Conservation (phyloP, 1,140 invertebrate genomes). For the Drosophila sucinea region DNA sequence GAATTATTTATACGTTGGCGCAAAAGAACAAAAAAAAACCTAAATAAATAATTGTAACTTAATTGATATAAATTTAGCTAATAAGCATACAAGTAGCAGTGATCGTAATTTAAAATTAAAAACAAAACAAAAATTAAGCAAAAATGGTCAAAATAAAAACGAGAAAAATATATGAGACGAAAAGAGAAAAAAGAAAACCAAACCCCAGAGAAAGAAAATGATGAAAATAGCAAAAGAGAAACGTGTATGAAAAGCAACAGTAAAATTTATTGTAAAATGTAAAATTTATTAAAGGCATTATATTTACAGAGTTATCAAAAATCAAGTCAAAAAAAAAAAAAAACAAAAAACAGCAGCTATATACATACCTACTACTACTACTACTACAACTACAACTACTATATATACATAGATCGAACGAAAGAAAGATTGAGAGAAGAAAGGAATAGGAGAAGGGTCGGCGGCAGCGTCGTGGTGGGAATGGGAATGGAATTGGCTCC, state of each 20-base stretch:
- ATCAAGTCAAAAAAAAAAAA: constrained; percentile 24
- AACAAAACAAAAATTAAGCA: constrained; percentile 36
- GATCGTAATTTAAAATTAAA: constrained; percentile 81
- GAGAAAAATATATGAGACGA: constrained; percentile 1
- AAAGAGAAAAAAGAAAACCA: constrained; percentile 32
- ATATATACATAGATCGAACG: constrained; percentile 4
- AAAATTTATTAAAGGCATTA: constrained; percentile 59
- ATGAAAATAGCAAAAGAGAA: constrained; percentile 59
- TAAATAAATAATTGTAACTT: constrained; percentile 70
- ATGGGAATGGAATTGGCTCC: background rate
- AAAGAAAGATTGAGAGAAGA: no score
- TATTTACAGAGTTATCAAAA: constrained; percentile 62
- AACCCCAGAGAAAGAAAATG: constrained; percentile 39
- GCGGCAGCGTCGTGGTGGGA: background rate
- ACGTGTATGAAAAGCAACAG: constrained; percentile 80
- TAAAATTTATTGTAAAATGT: constrained; percentile 73
- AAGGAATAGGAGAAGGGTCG: no score
- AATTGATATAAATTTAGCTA: constrained; percentile 72
- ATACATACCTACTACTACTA: background rate
- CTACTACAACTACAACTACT: constrained; percentile 2
- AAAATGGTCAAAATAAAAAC: constrained; percentile 11
- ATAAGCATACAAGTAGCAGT: constrained; percentile 76
- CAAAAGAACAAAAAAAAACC: constrained; percentile 63
- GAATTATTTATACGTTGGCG: constrained; percentile 78
- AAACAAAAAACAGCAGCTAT: constrained; percentile 13